Percentiles rank a stretch among this genome's conserved stretches.
These are phyloP conservation scores for Anarrhichthys ocellatus DNA, from an alignment of 2,113 vertebrate species.

Conservation along the genomic window DNA sequence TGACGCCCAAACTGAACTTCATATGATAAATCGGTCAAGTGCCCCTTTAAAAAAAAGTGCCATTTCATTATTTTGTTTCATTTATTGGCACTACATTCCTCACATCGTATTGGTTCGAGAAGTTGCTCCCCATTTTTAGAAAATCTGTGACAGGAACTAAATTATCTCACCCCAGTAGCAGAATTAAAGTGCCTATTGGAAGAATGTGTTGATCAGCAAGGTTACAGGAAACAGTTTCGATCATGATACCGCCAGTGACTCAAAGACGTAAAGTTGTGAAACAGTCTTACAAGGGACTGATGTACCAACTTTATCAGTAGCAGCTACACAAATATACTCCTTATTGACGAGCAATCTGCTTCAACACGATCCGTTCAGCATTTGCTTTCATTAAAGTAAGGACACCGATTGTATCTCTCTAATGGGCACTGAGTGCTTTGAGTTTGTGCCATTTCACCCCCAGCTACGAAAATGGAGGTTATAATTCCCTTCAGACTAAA, in stretches of 20 bases:
- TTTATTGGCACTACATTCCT: not conserved
- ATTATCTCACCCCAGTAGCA: not conserved
- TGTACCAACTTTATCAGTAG: constrained; percentile 39
- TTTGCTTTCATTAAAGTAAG: constrained; percentile 69
- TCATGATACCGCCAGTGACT: constrained; percentile 42
- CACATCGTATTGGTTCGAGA: not conserved
- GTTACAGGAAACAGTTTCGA: constrained; percentile 1
- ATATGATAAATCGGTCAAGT: not conserved
- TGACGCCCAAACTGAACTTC: not conserved
- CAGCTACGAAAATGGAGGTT: constrained; percentile 60
- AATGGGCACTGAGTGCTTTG: constrained; percentile 75
- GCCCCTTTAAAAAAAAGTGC: not conserved
- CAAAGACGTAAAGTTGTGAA: constrained; percentile 57
- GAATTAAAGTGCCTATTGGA: not conserved
- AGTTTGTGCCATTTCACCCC: constrained; percentile 72
- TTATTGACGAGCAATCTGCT: constrained; percentile 70
- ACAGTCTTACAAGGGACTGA: constrained; percentile 53
- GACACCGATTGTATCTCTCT: constrained; percentile 81
- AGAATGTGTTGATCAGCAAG: constrained; percentile 15
- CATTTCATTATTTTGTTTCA: not conserved
- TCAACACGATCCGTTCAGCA: constrained; percentile 66
- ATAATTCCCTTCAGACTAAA: constrained; percentile 66
- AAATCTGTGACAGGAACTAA: not conserved
- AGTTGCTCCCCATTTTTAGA: not conserved
- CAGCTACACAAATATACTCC: constrained; percentile 23